Conservation (phyloP, 2,113 vertebrate species). For the Corythaixoides concolor region DNA sequence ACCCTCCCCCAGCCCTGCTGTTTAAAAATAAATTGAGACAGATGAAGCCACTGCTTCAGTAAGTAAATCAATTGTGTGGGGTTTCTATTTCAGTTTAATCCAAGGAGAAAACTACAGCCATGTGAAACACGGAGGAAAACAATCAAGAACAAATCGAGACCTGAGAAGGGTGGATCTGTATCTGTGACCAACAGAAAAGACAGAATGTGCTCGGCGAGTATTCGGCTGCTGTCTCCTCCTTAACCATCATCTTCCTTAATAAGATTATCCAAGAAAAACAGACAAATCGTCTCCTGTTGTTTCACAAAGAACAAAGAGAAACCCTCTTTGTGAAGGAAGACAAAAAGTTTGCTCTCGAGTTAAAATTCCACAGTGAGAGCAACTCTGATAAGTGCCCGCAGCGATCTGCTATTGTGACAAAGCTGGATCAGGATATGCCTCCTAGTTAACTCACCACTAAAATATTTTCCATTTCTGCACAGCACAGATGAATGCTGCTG, state of each 20-base stretch:
- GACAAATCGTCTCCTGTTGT: conserved; percentile 15
- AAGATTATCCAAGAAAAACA: conserved; percentile 53
- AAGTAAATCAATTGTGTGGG: neutral
- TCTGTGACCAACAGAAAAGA: neutral
- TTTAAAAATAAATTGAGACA: neutral
- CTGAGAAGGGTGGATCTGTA: neutral
- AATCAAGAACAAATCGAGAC: neutral
- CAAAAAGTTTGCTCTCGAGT: conserved; percentile 6
- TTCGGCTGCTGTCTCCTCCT: conserved; percentile 2
- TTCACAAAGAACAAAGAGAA: conserved; percentile 46
- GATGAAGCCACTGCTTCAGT: neutral
- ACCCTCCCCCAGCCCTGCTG: neutral
- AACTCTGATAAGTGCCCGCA: neutral
- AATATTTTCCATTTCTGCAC: conserved; percentile 41
- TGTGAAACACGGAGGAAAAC: neutral
- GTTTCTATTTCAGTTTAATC: neutral
- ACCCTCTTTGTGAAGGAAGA: neutral
- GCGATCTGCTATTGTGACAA: conserved; percentile 53
- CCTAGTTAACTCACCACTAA: conserved; percentile 14
- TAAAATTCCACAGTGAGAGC: neutral
- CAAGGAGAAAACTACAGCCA: neutral
- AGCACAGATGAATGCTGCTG: conserved; percentile 24
- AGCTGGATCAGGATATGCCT: conserved; percentile 57
- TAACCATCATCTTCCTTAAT: conserved; percentile 25
- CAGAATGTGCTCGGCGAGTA: neutral